A percentile compares a stretch with the other conserved stretches of the same genome.
These are phyloP conservation scores for Danaus chrysippus DNA, from an alignment of 2,888 invertebrate species.

Conservation along the genomic window DNA sequence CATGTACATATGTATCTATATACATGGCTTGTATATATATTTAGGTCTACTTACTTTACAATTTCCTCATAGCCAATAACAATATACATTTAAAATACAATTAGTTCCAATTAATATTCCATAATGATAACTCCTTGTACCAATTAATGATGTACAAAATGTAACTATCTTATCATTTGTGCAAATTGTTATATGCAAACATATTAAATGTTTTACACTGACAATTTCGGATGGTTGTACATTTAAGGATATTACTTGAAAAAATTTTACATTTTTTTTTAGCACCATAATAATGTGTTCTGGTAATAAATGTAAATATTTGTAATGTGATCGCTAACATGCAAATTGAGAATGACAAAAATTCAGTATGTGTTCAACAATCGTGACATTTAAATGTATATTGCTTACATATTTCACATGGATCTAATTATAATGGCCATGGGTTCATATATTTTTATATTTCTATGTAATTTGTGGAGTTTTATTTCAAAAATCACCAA, in stretches of 20 bases:
- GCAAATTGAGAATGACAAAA: background rate
- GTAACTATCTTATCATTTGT: too few species aligned
- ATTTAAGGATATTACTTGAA: background rate
- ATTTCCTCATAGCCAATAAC: too few species aligned
- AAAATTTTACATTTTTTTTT: background rate
- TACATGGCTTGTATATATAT: too few species aligned
- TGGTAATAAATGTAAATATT: background rate
- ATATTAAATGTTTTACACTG: too few species aligned
- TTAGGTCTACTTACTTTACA: too few species aligned
- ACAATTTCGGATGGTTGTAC: too few species aligned
- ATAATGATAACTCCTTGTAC: too few species aligned
- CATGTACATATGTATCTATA: too few species aligned
- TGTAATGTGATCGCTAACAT: background rate
- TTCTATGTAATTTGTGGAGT: background rate
- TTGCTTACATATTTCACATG: background rate
- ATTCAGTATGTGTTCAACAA: background rate
- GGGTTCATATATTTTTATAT: slow-evolving; percentile 5
- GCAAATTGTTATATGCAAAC: too few species aligned
- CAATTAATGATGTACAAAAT: too few species aligned
- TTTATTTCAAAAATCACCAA: background rate
- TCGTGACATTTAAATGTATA: background rate
- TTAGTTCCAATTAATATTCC: too few species aligned
- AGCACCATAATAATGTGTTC: background rate
- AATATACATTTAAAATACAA: too few species aligned
- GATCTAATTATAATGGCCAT: background rate